Evolutionary conservation across 2,113 vertebrate species (phyloP).

Genomic region (Triplophysa tibetana): DNA sequence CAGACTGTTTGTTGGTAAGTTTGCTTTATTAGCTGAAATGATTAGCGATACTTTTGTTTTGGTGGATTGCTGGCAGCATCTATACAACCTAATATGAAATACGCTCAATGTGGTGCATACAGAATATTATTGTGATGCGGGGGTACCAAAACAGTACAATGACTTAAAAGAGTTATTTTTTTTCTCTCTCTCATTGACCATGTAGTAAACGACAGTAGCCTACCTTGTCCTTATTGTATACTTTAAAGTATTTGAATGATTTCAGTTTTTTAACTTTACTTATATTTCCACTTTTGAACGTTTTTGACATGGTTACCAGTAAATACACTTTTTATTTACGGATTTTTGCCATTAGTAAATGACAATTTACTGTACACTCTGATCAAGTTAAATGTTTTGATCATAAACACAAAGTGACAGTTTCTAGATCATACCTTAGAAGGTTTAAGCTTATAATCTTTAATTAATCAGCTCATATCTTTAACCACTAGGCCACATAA

Average conservation of each 20-base stretch:
- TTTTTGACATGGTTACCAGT: background rate
- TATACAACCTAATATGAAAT: background rate
- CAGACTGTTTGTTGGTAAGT: conserved; percentile 97
- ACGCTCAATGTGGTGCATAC: too few relatives aligned
- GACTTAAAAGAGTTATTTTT: background rate
- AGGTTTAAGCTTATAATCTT: background rate
- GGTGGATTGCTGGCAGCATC: background rate
- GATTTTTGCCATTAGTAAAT: background rate
- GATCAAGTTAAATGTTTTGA: too few relatives aligned
- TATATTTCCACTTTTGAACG: too few relatives aligned
- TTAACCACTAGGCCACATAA: background rate
- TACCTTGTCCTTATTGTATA: background rate
- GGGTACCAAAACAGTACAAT: background rate
- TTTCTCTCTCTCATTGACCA: background rate
- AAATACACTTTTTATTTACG: too few relatives aligned
- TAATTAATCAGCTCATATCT: background rate
- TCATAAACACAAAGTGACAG: too few relatives aligned
- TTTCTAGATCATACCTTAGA: background rate
- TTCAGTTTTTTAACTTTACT: background rate
- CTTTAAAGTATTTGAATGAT: background rate
- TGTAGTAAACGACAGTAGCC: background rate
- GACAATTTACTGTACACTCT: background rate
- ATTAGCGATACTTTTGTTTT: background rate
- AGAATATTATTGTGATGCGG: background rate
- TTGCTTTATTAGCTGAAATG: background rate